Conservation (phyloP, 1,140 invertebrate genomes). For the Drosophila nasuta region DNA sequence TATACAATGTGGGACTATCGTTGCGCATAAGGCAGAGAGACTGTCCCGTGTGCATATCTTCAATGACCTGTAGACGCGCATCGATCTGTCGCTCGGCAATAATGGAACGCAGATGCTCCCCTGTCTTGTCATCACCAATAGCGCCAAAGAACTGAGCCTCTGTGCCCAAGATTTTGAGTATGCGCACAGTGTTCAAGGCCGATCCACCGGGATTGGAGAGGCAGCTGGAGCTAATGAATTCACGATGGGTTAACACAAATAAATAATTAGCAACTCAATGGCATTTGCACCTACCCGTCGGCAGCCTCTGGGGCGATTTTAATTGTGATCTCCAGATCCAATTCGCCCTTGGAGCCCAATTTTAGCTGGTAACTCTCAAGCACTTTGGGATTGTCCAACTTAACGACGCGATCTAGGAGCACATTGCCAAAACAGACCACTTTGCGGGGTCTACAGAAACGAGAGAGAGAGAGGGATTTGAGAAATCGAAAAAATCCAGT, state of each 20-base stretch:
- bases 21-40: conserved; percentile 88
- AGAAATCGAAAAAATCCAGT: background rate
- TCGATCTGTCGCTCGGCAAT: conserved; percentile 61
- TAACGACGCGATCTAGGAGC: conserved; percentile 66
- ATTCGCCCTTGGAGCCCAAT: conserved; percentile 75
- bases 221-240: conserved; percentile 44
- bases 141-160: conserved; percentile 76
- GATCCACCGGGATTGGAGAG: conserved; percentile 73
- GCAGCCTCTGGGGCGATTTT: conserved; percentile 60
- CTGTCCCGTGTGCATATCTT: conserved; percentile 87
- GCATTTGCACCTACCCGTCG: conserved; percentile 50
- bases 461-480: background rate
- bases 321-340: conserved; percentile 64
- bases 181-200: conserved; percentile 77
- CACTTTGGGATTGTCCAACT: conserved; percentile 60
- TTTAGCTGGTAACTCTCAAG: conserved; percentile 63
- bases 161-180: conserved; percentile 73
- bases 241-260: background rate
- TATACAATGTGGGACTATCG: conserved; percentile 87
- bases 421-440: conserved; percentile 82
- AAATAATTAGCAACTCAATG: conserved; percentile 13
- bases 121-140: conserved; percentile 67
- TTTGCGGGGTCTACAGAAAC: conserved; percentile 66
- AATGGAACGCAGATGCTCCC: conserved; percentile 57
- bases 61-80: conserved; percentile 72